Conservation (phyloP, 2,888 invertebrate species). For the Aphelenchoides bicaudatus region DNA sequence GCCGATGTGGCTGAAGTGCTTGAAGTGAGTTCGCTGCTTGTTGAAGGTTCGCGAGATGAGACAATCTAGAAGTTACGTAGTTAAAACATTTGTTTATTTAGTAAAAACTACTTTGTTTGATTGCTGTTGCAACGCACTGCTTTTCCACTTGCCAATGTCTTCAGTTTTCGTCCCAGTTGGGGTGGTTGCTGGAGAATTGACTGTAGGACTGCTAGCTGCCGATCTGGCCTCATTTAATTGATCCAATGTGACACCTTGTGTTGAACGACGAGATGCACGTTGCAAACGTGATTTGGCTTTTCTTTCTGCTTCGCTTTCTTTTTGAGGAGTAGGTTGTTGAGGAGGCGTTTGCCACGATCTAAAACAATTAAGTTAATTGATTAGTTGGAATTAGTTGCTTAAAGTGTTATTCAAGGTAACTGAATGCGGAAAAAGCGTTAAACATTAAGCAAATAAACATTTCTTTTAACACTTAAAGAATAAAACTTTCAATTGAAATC, state of each 20-base stretch:
- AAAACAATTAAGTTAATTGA: slow-evolving; percentile 26
- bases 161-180: slow-evolving; percentile 23
- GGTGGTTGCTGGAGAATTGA: slow-evolving; percentile 4
- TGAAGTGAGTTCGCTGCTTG: background rate
- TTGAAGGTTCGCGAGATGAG: background rate
- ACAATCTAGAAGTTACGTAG: no score
- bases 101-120: background rate
- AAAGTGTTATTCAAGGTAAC: slow-evolving; percentile 14
- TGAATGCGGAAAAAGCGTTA: slow-evolving; percentile 22
- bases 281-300: slow-evolving; percentile 55
- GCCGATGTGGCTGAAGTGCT: slow-evolving; percentile 12
- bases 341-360: slow-evolving; percentile 55
- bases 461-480: slow-evolving; percentile 15
- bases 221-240: slow-evolving; percentile 34
- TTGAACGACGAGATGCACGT: slow-evolving; percentile 51
- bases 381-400: slow-evolving; percentile 19
- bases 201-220: slow-evolving; percentile 5
- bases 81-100: background rate
- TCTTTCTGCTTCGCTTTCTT: slow-evolving; percentile 57
- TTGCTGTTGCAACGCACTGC: slow-evolving; percentile 29
- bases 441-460: slow-evolving; percentile 20
- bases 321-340: slow-evolving; percentile 45
- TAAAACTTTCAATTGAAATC: slow-evolving; percentile 17
- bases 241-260: slow-evolving; percentile 55
- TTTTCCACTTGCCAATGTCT: slow-evolving; percentile 36